Evolutionary conservation across 2,797 vertebrate genomes (phyloP), one percentile per base, ranked within the genome.

Genomic region (Masticophis lateralis): DNA sequence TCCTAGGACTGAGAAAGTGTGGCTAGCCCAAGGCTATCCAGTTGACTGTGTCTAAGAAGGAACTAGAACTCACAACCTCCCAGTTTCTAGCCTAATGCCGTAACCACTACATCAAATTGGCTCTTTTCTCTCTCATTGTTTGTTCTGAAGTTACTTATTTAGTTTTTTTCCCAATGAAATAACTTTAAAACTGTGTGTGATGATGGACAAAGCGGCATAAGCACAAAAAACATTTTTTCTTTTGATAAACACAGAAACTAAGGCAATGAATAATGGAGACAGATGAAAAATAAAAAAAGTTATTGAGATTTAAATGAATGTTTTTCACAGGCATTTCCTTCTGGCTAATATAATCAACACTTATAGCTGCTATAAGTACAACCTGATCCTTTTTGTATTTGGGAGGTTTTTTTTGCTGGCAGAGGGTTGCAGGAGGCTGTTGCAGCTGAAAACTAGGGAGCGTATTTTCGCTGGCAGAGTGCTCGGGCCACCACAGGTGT

Each of bases 171-270:
- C 27, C 93, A 92, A 93, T 94, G 32, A 95, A 96, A 95, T 90
- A 92, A 91, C 56, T 95, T 91, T 69, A 94, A 93, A 94, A 94
- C 93, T 92, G 56, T 93, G 92, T 11, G 88, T 92, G 94, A 89
- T 92, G 88, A 93, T 95, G 95, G 93, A 87, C 93, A 92, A 97
- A 94, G 92, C 94, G 88, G 91, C 74, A 90, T 93, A 94, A 96
- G 96, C 93, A 96, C 89, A 95, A 92, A 94, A 96, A 95, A 96
- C 95, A 92, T 66, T 96, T 95, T 95, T 95, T 92, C 69, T 94
- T 94, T 93, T 69, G 47, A 57, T 95, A 94, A 96, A 96, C 91
- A 91, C 91, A 93, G 94, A 95, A 96, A 96, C 92, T 93, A 95
- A 95, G 91, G 93, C 93, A 90, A 93, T 96, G 95, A 95, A 96